Percentiles rank a stretch among this genome's conserved stretches.
phyloP scores from a whole-genome alignment of 2,797 vertebrate genomes.

The Tapirus indicus region DNA sequence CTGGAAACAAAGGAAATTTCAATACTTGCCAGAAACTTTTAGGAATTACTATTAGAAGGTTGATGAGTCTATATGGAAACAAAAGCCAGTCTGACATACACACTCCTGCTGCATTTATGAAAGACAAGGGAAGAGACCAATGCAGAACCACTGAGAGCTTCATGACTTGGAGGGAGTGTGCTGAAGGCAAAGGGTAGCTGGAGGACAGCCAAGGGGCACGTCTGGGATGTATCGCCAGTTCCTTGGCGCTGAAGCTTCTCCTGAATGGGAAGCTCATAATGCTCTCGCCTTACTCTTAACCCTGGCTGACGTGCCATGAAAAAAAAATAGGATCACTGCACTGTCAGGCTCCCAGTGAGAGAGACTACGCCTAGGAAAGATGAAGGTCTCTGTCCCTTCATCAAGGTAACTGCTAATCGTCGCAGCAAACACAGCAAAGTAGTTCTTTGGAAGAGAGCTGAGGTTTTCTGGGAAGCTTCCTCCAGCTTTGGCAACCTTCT shows the following conservation, averaged over 20 bases:
- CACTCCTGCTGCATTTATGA: background rate
- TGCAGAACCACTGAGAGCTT: background rate
- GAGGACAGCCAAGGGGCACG: background rate
- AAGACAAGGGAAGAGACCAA: background rate
- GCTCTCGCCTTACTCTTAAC: background rate
- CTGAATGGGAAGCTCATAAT: background rate
- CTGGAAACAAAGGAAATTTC: background rate
- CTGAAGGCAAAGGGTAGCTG: background rate
- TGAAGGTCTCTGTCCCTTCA: background rate
- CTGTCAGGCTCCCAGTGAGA: background rate
- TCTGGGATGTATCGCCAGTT: background rate
- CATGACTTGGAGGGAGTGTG: background rate
- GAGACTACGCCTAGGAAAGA: background rate
- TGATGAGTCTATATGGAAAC: background rate
- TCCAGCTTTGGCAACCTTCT: background rate
- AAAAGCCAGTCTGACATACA: background rate
- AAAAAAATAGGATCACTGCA: background rate
- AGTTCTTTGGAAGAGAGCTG: background rate
- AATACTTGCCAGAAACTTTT: background rate
- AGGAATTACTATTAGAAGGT: background rate
- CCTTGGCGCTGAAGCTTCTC: slow-evolving; percentile 16
- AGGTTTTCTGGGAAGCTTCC: background rate
- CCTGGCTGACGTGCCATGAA: background rate
- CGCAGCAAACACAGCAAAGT: background rate
- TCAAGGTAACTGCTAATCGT: background rate